phyloP scores from a whole-genome alignment of 2,888 invertebrate species.

The Phyllotreta cruciferae region DNA sequence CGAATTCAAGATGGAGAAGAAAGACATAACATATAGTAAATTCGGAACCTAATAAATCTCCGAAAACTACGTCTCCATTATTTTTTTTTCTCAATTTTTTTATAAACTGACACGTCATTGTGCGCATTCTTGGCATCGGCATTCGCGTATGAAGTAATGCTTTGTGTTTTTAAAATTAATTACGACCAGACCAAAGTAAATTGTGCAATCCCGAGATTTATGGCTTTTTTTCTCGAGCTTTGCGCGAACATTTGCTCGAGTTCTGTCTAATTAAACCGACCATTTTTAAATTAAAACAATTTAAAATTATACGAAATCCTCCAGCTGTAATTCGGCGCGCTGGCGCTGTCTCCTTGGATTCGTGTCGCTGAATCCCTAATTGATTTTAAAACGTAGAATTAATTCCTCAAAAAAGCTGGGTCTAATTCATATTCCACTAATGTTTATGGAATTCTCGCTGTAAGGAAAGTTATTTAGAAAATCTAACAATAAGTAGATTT shows the following conservation, averaged over 20 bases:
- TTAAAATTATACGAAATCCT: conserved; percentile 17
- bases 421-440: no score
- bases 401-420: no score
- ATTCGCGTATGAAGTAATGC: conserved; percentile 23
- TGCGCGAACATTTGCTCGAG: conserved; percentile 11
- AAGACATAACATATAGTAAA: not conserved
- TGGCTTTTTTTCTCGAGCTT: conserved; percentile 22
- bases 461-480: no score
- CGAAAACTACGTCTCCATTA: conserved; percentile 20
- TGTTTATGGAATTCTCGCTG: no score
- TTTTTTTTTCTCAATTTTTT: conserved; percentile 1
- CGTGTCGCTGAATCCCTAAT: no score
- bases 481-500: no score
- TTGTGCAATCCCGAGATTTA: conserved; percentile 34
- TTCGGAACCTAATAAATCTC: conserved; percentile 13
- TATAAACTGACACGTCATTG: conserved; percentile 24
- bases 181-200: conserved; percentile 27
- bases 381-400: no score
- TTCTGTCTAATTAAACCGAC: conserved; percentile 32
- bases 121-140: conserved; percentile 30
- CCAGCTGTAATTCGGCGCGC: not conserved
- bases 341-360: no score
- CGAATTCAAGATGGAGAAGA: no score
- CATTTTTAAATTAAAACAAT: conserved; percentile 32
- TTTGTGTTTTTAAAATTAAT: conserved; percentile 31